Conservation (phyloP, 37 sponge, comb jelly and placozoan species). For the Lycopodina hypogea region DNA sequence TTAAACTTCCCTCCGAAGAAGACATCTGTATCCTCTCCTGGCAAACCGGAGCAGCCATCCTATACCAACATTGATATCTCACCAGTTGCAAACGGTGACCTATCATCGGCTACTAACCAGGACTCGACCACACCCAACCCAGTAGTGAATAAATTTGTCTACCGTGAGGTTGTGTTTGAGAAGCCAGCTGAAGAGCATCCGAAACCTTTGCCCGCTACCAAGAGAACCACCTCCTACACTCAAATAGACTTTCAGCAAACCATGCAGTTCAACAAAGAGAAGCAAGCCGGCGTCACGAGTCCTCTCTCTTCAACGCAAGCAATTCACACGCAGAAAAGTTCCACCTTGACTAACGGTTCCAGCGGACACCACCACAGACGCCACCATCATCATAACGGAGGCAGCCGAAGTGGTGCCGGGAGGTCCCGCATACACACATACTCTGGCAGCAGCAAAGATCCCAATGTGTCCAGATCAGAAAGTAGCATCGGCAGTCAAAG, state of each 20-base stretch:
- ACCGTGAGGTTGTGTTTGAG: constrained; percentile 19
- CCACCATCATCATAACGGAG: neutral
- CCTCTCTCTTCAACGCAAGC: neutral
- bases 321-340: neutral
- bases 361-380: neutral
- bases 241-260: constrained; percentile 45
- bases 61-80: constrained; percentile 20
- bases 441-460: neutral
- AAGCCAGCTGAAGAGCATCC: constrained; percentile 24
- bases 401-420: neutral
- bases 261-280: neutral
- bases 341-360: neutral
- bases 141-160: neutral
- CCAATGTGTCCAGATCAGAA: constrained; percentile 13
- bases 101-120: neutral
- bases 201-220: neutral
- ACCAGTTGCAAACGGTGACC: neutral
- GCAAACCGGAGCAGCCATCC: constrained; percentile 4
- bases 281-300: neutral
- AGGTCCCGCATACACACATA: constrained; percentile 11
- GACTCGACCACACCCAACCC: neutral
- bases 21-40: neutral
- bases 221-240: neutral
- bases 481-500: constrained; percentile 43
- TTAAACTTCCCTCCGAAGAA: neutral